phyloP scores from a whole-genome alignment of 1,140 invertebrate genomes.

The Polyergus mexicanus region DNA sequence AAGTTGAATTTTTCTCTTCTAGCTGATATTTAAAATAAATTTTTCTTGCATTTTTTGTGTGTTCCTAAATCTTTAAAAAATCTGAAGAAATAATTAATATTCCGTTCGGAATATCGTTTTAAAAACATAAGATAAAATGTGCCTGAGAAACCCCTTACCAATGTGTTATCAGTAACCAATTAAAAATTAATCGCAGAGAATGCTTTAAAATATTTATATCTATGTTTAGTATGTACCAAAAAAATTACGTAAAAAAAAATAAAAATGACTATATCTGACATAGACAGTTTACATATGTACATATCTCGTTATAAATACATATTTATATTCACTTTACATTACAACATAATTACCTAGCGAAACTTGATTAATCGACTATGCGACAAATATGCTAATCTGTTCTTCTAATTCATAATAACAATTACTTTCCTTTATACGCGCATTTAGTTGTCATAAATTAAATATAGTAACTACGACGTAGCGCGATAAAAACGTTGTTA shows the following conservation, averaged over 20 bases:
- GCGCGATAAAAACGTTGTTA: neutral
- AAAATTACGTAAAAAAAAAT: neutral
- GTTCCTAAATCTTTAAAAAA: neutral
- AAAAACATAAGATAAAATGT: neutral
- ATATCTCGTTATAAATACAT: too few relatives aligned
- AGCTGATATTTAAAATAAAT: neutral
- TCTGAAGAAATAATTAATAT: neutral
- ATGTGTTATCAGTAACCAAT: neutral
- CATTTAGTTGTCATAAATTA: constrained; percentile 17
- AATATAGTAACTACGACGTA: constrained; percentile 19
- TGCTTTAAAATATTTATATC: neutral
- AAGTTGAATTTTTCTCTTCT: neutral
- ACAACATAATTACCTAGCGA: neutral
- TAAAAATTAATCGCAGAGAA: neutral
- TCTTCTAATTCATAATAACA: constrained; percentile 3
- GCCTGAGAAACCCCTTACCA: neutral
- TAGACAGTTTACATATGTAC: too few relatives aligned
- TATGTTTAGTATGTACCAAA: neutral
- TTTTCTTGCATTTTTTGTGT: neutral
- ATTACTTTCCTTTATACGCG: neutral
- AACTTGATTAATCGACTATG: neutral
- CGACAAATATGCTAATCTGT: neutral
- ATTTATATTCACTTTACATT: neutral
- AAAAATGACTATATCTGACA: neutral
- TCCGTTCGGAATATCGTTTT: neutral